Evolutionary conservation across 2,888 invertebrate species (phyloP).

Genomic region (Epinotia brunnichana): DNA sequence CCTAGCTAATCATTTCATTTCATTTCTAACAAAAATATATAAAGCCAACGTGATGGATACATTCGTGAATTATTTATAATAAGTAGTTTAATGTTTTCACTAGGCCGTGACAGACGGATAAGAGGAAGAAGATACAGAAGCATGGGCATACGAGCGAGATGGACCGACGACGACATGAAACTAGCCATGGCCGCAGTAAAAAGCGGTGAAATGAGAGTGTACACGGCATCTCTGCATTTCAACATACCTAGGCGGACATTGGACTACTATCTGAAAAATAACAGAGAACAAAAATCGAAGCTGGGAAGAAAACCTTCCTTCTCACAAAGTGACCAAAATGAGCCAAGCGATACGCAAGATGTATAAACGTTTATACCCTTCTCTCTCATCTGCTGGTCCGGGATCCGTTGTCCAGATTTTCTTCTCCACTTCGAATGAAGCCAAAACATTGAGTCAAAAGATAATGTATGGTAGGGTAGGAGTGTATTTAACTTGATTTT

Average conservation of each 20-base stretch:
- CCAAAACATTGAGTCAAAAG: no score
- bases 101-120: conserved; percentile 13
- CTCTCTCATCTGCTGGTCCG: not conserved
- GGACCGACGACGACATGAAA: conserved; percentile 26
- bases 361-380: not conserved
- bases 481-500: no score
- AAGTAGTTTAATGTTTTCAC: conserved; percentile 1
- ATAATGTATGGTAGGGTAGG: no score
- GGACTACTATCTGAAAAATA: conserved; percentile 25
- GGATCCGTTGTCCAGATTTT: not conserved
- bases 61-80: not conserved
- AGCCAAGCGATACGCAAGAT: conserved; percentile 3
- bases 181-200: conserved; percentile 22
- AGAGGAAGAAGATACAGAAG: conserved; percentile 21
- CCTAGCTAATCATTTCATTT: no score
- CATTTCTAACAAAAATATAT: no score
- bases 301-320: conserved; percentile 19
- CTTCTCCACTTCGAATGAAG: not conserved
- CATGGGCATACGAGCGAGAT: conserved; percentile 22
- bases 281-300: conserved; percentile 23
- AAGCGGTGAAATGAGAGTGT: conserved; percentile 28
- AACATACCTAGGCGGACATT: conserved; percentile 24
- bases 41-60: not conserved
- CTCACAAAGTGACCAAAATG: conserved; percentile 14
- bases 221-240: conserved; percentile 25